Base-by-base conservation (phyloP, 2,797 vertebrate genomes). In the Petrocephalus schoutedeni region DNA sequence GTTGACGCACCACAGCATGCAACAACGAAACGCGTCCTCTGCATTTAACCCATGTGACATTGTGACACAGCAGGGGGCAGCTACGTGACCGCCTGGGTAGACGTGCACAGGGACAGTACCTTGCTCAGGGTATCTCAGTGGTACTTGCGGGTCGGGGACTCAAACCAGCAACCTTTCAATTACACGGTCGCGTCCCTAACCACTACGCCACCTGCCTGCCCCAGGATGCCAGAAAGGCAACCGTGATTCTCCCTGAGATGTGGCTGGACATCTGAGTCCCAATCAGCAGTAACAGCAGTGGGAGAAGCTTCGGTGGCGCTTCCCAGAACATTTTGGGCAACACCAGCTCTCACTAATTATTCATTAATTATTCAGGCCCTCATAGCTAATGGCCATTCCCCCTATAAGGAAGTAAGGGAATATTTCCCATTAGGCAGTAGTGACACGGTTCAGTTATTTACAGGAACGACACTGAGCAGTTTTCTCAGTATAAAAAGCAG, bases 191-290 rank as follows among this genome's bases (percentile, higher is more conserved):
- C 28, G 28, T 28, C 28, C 28, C 28, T 28, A 28, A 28, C 28
- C 28, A 28, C 28, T 28, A 28, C 28, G 1, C 28, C 28, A 28
- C 28, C 28, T 28, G 28, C 28, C 28, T 28, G 28, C 28, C 28
- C 28, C 28, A 28, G 1, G 12, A 91, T 89, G 45, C 91, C 89
- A 90, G 36, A 91, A 23, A 23, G 88, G 6, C 86, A 89, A 87
- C 41, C 21, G 56, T 41, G 57, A 61, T n/a, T 64, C 36, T 2
- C 9, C 49, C n/a, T 5, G 80, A n/a, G 14, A 19, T 3, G 36
- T 41, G 12, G 14, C 16, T 19, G 71, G 28, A 14, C 36, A 36
- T 45, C 71, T 77, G 36, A 77, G 41, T 77, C 16, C 5, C 7
- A 45, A 7, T n/a, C 16, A 45, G 7, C 41, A 36, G 36, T n/a